These are phyloP conservation scores for Mycteria americana DNA, from an alignment of 2,797 vertebrate genomes.

Conservation along the genomic window DNA sequence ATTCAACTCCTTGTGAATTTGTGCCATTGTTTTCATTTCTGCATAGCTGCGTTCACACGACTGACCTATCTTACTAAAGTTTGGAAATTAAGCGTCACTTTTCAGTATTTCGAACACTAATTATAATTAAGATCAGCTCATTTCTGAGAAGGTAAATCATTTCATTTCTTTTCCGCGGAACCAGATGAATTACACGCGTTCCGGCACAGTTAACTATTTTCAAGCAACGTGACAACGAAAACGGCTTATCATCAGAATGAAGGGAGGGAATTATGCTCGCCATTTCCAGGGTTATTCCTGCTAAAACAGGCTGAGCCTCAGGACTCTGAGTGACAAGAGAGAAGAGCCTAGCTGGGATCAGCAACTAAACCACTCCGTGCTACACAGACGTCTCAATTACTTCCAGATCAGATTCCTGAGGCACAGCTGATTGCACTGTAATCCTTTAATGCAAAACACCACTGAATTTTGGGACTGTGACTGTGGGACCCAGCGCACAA, in stretches of 20 bases:
- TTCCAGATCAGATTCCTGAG: background rate
- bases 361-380: background rate
- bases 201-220: background rate
- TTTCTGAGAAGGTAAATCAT: constrained; percentile 26
- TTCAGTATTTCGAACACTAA: background rate
- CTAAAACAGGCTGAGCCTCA: background rate
- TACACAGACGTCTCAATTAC: background rate
- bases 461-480: background rate
- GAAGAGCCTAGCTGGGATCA: background rate
- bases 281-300: background rate
- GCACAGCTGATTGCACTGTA: background rate
- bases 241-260: background rate
- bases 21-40: constrained; percentile 54
- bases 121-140: constrained; percentile 26
- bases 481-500: background rate
- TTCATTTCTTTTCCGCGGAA: background rate
- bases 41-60: background rate
- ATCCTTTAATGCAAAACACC: background rate
- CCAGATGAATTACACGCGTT: background rate
- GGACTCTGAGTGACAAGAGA: background rate
- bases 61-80: background rate
- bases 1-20: constrained; percentile 12
- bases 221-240: background rate
- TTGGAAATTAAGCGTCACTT: constrained; percentile 9
- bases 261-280: background rate